Percentiles rank a stretch among this genome's conserved stretches.
phyloP scores from a whole-genome alignment of 1,140 invertebrate genomes.

The Hylaeus volcanicus region DNA sequence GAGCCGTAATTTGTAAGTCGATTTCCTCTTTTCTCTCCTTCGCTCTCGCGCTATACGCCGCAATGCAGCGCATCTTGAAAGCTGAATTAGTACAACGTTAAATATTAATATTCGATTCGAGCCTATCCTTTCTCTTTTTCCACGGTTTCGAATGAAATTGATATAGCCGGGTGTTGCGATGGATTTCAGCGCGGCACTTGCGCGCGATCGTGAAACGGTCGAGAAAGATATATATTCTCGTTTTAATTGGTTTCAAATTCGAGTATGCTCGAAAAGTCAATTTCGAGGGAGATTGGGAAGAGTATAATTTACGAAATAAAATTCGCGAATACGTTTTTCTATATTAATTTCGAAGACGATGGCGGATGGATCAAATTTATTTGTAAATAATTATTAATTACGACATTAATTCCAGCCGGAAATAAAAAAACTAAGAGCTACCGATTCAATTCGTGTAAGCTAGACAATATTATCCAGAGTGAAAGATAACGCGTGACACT shows the following conservation, averaged over 20 bases:
- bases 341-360: too few relatives aligned
- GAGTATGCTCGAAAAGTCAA: not conserved
- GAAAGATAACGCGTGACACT: too few relatives aligned
- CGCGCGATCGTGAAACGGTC: not conserved
- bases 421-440: too few relatives aligned
- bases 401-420: too few relatives aligned
- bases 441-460: too few relatives aligned
- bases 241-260: slow-evolving; percentile 26
- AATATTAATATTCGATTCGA: slow-evolving; percentile 30
- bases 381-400: too few relatives aligned
- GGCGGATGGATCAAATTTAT: too few relatives aligned
- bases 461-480: too few relatives aligned
- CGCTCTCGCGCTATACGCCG: slow-evolving; percentile 7
- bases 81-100: slow-evolving; percentile 28
- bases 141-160: not conserved
- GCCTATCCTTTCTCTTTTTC: not conserved
- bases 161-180: not conserved
- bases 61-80: slow-evolving; percentile 35
- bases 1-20: slow-evolving; percentile 62
- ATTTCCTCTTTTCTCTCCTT: slow-evolving; percentile 52
- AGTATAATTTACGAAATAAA: not conserved
- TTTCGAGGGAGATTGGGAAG: not conserved
- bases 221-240: not conserved
- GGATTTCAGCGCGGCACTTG: not conserved
- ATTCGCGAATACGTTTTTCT: too few relatives aligned